Evolutionary conservation across 1,140 invertebrate species (phyloP).

Genomic region (Asbolus verrucosus): DNA sequence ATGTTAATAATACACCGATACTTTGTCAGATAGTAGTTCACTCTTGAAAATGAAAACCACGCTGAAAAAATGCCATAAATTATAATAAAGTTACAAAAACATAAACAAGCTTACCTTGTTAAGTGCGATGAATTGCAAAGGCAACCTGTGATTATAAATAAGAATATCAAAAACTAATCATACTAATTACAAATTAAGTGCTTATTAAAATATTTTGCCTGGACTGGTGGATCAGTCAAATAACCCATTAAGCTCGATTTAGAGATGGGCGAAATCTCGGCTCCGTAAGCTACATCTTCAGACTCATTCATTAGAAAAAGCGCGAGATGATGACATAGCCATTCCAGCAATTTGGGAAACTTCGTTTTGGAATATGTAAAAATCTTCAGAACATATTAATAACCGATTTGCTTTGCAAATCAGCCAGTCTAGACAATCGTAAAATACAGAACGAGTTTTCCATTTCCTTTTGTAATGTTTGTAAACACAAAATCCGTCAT

Average conservation of each 20-base stretch:
- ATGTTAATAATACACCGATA: background rate
- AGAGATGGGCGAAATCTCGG: too few species aligned
- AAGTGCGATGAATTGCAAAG: conserved; percentile 2
- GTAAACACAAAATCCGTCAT: conserved; percentile 23
- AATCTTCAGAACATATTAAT: background rate
- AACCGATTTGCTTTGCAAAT: conserved; percentile 33
- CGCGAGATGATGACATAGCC: too few species aligned
- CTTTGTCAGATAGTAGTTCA: background rate
- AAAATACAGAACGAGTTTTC: background rate
- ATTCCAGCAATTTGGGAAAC: too few species aligned
- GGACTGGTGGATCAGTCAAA: too few species aligned
- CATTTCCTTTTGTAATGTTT: conserved; percentile 15
- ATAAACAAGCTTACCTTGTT: conserved; percentile 10
- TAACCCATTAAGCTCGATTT: too few species aligned
- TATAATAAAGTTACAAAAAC: conserved; percentile 7
- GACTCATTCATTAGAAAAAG: too few species aligned
- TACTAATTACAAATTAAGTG: too few species aligned
- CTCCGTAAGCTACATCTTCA: too few species aligned
- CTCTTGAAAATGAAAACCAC: too few species aligned
- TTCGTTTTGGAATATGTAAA: too few species aligned
- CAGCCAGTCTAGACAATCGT: conserved; percentile 7
- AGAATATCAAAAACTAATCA: too few species aligned
- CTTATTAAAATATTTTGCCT: too few species aligned
- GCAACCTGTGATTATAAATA: background rate
- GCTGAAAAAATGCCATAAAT: conserved; percentile 4